Base-by-base conservation (phyloP, 2,888 invertebrate genomes). In the Drosophila borealis region DNA sequence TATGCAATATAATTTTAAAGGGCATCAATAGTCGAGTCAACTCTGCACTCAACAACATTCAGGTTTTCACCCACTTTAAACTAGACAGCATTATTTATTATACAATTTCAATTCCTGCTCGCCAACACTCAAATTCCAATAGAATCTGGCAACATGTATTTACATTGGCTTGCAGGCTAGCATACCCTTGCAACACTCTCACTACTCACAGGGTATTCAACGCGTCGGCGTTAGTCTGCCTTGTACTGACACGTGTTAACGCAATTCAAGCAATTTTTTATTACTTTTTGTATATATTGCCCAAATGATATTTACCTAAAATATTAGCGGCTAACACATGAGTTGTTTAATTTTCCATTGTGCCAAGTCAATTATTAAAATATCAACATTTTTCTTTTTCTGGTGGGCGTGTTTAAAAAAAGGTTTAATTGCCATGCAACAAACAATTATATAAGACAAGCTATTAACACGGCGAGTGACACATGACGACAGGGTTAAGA, bases 401-500 rank as follows among this genome's bases (percentile, higher is more conserved):
- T 34, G 25, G 50, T 63, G 53, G 65, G 60, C 45, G 60, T 60
- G 25, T 17, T 21, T 19, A 29, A 19, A n/a, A 17, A 9, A 19
- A 29, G 29, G 8, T 25, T 9, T 19, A 6, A 36, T 36, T 36
- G 11, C n/a, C 19, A 3, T 13, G 34, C 6, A 29, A 25, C n/a
- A 34, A 19, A 10, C 11, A 11, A 41, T 73, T 60, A 70, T 63
- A 37, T 73, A 73, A 73, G 45, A 29, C 45, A 9, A 11, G 25
- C 14, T 21, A 14, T 65, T 55, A 64, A 25, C 41, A 25, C 48
- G 25, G 17, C n/a, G 17, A 29, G 39, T 51, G 56, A 68, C 69
- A 74, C 74, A 48, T 73, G 74, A 72, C 61, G 46, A 41, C n/a
- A 2, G 1, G n/a, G 5, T 5, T 36, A n/a, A 36, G 8, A 29